Conservation (phyloP, 2,888 invertebrate species). For the Athripsodes cinereus region DNA sequence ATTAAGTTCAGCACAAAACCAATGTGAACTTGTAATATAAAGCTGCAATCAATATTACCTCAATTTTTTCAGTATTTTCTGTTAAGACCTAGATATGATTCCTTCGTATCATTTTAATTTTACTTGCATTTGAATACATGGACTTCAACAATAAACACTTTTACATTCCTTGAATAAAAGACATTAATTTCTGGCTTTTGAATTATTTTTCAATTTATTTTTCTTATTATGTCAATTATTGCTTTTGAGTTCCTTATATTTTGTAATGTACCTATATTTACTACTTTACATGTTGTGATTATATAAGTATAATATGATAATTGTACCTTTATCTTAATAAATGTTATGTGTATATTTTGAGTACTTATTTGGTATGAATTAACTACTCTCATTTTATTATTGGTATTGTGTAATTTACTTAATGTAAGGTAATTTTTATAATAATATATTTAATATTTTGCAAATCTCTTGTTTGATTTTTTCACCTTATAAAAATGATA, state of each 20-base stretch:
- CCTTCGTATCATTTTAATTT: too few relatives aligned
- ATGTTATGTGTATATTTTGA: not conserved
- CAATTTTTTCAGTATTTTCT: too few relatives aligned
- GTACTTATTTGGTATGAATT: not conserved
- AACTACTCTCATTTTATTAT: not conserved
- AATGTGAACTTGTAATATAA: too few relatives aligned
- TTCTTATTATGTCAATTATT: not conserved
- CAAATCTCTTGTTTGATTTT: conserved; percentile 23
- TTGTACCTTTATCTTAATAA: not conserved
- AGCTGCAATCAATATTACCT: too few relatives aligned
- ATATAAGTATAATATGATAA: not conserved
- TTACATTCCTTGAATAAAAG: too few relatives aligned
- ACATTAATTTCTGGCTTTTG: too few relatives aligned
- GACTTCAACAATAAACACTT: too few relatives aligned
- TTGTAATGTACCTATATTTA: not conserved
- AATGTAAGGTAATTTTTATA: conserved; percentile 20
- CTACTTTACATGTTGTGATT: not conserved
- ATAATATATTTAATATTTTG: conserved; percentile 27
- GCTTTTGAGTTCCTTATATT: not conserved
- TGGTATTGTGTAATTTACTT: not conserved
- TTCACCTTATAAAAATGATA: too few relatives aligned
- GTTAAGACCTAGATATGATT: too few relatives aligned
- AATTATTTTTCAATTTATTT: too few relatives aligned
- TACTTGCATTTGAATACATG: too few relatives aligned
- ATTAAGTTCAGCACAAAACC: too few relatives aligned